Evolutionary conservation across 37 sponge, comb jelly and placozoan species (phyloP).

Genomic region (Hormiphora californensis): DNA sequence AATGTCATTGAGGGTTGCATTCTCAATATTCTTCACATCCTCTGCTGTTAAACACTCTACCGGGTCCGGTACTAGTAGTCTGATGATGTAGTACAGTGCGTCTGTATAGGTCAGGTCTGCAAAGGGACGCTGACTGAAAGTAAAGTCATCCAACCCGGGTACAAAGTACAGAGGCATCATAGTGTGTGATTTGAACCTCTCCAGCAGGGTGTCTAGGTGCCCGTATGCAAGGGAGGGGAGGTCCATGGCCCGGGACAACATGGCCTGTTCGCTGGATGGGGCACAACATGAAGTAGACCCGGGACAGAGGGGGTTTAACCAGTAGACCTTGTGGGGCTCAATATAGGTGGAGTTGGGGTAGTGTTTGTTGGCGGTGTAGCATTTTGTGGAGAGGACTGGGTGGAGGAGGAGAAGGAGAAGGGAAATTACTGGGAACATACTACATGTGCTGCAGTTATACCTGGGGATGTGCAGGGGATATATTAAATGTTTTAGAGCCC

Average conservation of each 20-base stretch:
- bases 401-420: not conserved
- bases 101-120: not conserved
- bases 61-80: not conserved
- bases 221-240: not conserved
- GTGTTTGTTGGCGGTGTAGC: not conserved
- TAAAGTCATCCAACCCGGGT: not conserved
- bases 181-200: not conserved
- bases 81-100: not conserved
- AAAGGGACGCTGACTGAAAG: not conserved
- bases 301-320: constrained; percentile 1
- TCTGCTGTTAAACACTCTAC: not conserved
- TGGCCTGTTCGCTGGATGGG: not conserved
- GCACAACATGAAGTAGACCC: not conserved
- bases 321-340: not conserved
- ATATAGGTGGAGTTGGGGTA: not conserved
- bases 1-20: not conserved
- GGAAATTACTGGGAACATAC: too few species aligned
- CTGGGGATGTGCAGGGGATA: too few species aligned
- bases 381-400: not conserved
- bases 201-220: not conserved
- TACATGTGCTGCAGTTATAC: too few species aligned
- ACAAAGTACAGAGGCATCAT: constrained; percentile 3
- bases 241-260: not conserved
- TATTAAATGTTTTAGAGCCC: too few species aligned
- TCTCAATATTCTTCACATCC: not conserved